These are phyloP conservation scores for Gallinago media DNA, from an alignment of 2,113 vertebrate genomes.

Conservation along the genomic window DNA sequence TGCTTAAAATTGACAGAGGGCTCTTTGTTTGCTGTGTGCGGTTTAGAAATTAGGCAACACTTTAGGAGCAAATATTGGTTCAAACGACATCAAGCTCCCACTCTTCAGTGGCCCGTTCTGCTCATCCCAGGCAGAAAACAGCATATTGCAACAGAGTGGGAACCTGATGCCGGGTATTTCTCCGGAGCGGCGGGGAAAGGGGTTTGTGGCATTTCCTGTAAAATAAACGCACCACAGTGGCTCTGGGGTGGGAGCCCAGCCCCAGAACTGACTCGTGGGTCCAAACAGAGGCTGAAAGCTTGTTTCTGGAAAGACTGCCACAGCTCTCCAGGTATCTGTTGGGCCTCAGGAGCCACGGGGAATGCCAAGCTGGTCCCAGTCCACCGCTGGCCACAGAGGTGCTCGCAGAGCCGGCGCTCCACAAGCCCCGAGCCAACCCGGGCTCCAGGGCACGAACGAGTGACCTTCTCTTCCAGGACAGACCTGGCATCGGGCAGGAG, in stretches of 20 bases:
- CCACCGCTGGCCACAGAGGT: fast-evolving
- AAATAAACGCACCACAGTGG: neutral
- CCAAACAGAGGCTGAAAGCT: neutral
- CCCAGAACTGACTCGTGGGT: neutral
- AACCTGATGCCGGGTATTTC: neutral
- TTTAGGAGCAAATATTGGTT: conserved; percentile 67
- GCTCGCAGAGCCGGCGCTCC: neutral
- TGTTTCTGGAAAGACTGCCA: conserved; percentile 6
- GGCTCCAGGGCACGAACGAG: fast-evolving
- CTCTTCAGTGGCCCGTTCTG: neutral
- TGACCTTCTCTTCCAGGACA: neutral
- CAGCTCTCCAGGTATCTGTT: neutral
- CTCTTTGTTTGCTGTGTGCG: neutral
- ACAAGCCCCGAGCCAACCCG: neutral
- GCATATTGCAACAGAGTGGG: neutral
- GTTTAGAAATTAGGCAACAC: conserved; percentile 48
- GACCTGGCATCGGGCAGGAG: neutral
- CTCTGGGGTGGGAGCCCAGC: neutral
- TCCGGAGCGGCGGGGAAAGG: neutral
- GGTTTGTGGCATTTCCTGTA: conserved; percentile 24
- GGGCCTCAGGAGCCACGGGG: neutral
- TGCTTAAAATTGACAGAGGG: neutral
- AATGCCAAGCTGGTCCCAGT: neutral
- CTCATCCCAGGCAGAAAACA: conserved; percentile 48
- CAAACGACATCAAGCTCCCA: neutral